Evolutionary conservation across 2,113 vertebrate species (phyloP), one percentile per base, ranked within the genome.

Genomic region (Lichenostomus cassidix): DNA sequence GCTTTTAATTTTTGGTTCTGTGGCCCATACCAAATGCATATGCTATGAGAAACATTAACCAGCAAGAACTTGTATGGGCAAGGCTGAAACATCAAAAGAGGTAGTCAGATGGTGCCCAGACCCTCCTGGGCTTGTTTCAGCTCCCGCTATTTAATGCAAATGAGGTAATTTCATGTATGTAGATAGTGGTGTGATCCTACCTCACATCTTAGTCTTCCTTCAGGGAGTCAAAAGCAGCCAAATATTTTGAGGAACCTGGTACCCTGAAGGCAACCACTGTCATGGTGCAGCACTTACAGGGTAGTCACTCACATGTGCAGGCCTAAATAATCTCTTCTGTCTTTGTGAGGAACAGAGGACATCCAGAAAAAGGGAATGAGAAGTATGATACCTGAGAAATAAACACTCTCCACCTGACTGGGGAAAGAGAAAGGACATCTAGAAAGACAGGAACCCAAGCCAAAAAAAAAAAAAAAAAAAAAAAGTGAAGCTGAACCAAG

Each of bases 131-230:
- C 82, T 90, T 91, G 77, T 73, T 49, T 94, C 44, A 89, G 41
- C 46, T 89, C 73, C 93, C 20, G 24, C 77, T 89, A 76, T 76
- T 95, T 87, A 85, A 75, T 85, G 82, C 28, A 94, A 95, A 94
- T 60, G 5, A 75, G 12, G 41, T 60, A 28, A 89, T 94, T 96
- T 70, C 37, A 59, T 12, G 2, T 70, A 74, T 58, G 33, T 37
- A 62, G 63, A 65, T 86, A 74, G 50, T 62, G 28, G 50, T 58
- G 42, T 76, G 86, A 73, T 94, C 55, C 63, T 86, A 58, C 59
- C 28, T 86, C 37, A 85, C n/a, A 55, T 71, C 52, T 80, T 37
- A 85, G 25, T 49, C 50, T 93, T 83, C 59, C 80, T 71, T 75
- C 39, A 41, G 17, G 50, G 53, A 77, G 37, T 53, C 21, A 58